Conservation (phyloP, 2,113 vertebrate genomes). For the Haemorhous mexicanus region DNA sequence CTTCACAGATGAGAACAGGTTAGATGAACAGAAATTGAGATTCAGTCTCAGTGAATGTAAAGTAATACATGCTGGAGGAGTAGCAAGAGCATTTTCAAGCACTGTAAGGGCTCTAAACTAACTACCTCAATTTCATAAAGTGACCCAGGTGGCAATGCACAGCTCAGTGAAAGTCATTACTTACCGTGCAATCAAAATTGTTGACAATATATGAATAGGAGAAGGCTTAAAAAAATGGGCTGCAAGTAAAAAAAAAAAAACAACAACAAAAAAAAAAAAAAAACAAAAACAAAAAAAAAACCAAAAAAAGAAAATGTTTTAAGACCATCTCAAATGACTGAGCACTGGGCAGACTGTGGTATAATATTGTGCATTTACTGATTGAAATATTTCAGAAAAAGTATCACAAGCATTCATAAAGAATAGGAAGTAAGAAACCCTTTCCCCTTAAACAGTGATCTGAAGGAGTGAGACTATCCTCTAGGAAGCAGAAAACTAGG, state of each 20-base stretch:
- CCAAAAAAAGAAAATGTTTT: not conserved
- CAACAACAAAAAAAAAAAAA: not conserved
- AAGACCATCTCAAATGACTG: not conserved
- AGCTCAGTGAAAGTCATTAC: not conserved
- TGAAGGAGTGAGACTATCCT: not conserved
- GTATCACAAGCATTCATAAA: not conserved
- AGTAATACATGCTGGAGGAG: not conserved
- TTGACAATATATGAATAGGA: not conserved
- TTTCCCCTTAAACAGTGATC: not conserved
- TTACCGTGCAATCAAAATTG: not conserved
- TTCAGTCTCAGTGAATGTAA: not conserved
- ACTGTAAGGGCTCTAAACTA: not conserved
- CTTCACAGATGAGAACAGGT: not conserved
- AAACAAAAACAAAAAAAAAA: not conserved
- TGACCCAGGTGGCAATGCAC: not conserved
- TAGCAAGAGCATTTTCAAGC: not conserved
- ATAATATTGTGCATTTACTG: not conserved
- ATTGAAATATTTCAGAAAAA: not conserved
- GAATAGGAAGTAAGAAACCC: not conserved
- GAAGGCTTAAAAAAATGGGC: not conserved
- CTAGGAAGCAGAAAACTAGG: not conserved
- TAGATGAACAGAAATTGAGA: slow-evolving; percentile 21
- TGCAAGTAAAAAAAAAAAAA: not conserved
- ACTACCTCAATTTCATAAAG: not conserved
- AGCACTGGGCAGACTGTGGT: not conserved